These are phyloP conservation scores for Wiebesia pumilae DNA, from an alignment of 1,140 invertebrate species.

Conservation along the genomic window DNA sequence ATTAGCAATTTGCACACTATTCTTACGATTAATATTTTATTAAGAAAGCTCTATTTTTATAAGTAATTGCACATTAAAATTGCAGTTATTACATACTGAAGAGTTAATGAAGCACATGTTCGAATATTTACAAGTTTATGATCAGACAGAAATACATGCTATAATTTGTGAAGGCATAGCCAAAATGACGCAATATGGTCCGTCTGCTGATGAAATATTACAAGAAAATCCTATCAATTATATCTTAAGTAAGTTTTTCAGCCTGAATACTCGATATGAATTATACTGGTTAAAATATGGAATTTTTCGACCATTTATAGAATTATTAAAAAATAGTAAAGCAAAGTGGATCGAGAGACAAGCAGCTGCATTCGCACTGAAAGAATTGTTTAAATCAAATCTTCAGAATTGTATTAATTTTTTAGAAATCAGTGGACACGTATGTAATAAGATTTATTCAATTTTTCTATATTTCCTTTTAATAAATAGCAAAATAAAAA, in stretches of 20 bases:
- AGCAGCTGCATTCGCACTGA: conserved; percentile 60
- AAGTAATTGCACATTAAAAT: not conserved
- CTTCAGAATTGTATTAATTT: conserved; percentile 59
- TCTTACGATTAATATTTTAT: too few species aligned
- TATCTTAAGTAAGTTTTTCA: conserved; percentile 57
- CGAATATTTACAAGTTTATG: conserved; percentile 49
- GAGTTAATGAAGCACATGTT: not conserved
- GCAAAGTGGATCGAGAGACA: conserved; percentile 56
- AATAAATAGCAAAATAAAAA: too few species aligned
- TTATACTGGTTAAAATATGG: too few species aligned
- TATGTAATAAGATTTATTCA: conserved; percentile 32
- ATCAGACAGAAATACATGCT: not conserved
- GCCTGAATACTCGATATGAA: not conserved
- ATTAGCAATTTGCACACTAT: too few species aligned
- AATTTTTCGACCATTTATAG: conserved; percentile 51
- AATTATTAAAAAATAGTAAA: conserved; percentile 58
- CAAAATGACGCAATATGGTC: conserved; percentile 59
- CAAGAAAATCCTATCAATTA: conserved; percentile 51
- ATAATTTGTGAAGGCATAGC: conserved; percentile 54
- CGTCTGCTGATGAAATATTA: conserved; percentile 60
- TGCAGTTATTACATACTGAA: not conserved
- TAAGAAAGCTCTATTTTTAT: not conserved
- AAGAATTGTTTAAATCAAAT: conserved; percentile 59
- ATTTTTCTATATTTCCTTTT: too few species aligned
- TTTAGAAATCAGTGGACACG: conserved; percentile 56